Evolutionary conservation across 2,888 invertebrate species (phyloP).

Genomic region (Campopleginae sp.): DNA sequence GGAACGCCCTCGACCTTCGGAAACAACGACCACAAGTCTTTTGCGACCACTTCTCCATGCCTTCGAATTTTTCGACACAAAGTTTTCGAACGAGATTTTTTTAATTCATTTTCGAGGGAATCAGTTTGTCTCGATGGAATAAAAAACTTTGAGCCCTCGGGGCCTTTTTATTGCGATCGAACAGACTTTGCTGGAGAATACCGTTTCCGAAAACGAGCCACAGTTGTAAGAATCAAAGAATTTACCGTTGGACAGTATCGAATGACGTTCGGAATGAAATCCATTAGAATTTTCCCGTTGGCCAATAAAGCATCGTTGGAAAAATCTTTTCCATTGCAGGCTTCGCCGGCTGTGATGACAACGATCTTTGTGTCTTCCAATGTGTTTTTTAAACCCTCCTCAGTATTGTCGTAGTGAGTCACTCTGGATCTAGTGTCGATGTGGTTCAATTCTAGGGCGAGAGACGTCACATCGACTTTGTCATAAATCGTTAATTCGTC

Average conservation of each 20-base stretch:
- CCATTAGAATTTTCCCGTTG: conserved; percentile 83
- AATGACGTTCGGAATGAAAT: conserved; percentile 72
- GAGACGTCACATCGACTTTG: conserved; percentile 75
- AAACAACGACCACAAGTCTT: conserved; percentile 48
- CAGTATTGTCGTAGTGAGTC: conserved; percentile 71
- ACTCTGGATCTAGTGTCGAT: conserved; percentile 85
- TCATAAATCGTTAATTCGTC: conserved; percentile 87
- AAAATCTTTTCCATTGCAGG: conserved; percentile 84
- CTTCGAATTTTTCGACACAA: conserved; percentile 11
- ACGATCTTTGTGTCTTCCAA: conserved; percentile 86
- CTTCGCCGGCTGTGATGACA: conserved; percentile 88
- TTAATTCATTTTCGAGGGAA: not conserved
- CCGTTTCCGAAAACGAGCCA: too few species aligned
- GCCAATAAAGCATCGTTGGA: conserved; percentile 86
- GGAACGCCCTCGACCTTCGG: conserved; percentile 14
- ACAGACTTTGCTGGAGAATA: too few species aligned
- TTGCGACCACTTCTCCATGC: conserved; percentile 37
- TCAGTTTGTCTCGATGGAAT: not conserved
- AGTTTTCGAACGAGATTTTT: not conserved
- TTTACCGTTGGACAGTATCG: conserved; percentile 76
- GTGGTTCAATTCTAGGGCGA: conserved; percentile 84
- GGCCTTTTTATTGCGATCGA: too few species aligned
- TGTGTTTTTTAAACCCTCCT: conserved; percentile 78
- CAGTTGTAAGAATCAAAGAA: not conserved
- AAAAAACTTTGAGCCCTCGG: too few species aligned